Conservation (phyloP, 1,140 invertebrate species). For the Brachionus rotundiformis region DNA sequence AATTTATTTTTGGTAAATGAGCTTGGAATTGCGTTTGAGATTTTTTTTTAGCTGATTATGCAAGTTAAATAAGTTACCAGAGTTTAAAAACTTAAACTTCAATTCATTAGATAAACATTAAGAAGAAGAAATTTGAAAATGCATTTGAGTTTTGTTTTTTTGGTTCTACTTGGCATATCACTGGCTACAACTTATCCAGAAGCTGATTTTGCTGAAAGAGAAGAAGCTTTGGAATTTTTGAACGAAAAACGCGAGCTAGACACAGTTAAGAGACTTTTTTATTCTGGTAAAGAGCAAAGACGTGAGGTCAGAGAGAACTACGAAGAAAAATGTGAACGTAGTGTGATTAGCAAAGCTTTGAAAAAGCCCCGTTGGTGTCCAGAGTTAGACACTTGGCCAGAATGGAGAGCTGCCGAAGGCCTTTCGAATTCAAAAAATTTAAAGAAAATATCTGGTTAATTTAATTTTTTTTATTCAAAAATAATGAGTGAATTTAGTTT, state of each 20-base stretch:
- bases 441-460: conserved; percentile 32
- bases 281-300: conserved; percentile 44
- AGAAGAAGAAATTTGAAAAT: background rate
- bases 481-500: conserved; percentile 2
- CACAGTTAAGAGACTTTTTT: conserved; percentile 23
- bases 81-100: background rate
- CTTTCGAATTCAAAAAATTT: conserved; percentile 6
- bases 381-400: conserved; percentile 4
- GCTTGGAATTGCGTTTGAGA: background rate
- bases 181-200: background rate
- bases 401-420: conserved; percentile 30
- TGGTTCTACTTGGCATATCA: background rate
- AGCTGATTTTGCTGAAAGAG: background rate
- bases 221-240: conserved; percentile 42
- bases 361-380: conserved; percentile 45
- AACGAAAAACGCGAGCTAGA: conserved; percentile 31
- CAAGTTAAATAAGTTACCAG: background rate
- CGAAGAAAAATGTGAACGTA: conserved; percentile 46
- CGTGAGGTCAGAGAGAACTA: conserved; percentile 16
- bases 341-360: background rate
- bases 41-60: background rate
- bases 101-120: background rate
- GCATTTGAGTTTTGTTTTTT: conserved; percentile 8
- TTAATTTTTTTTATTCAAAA: background rate
- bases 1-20: conserved; percentile 26